phyloP scores from a whole-genome alignment of 2,888 invertebrate genomes.

The Tanytarsus gracilentus region DNA sequence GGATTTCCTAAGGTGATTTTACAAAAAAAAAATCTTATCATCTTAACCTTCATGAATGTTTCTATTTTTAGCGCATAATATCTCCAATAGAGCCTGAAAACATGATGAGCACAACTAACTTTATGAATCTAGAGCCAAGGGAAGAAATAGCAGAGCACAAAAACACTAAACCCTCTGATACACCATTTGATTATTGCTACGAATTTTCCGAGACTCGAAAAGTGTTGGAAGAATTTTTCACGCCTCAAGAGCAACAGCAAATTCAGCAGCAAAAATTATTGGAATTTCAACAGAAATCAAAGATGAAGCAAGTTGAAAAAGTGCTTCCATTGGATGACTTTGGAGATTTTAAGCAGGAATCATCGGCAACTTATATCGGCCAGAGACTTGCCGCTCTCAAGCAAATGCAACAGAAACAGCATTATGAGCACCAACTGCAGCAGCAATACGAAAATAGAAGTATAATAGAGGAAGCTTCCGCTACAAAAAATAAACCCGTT shows the following conservation, averaged over 20 bases:
- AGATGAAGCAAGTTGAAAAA: slow-evolving; percentile 18
- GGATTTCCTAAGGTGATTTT: slow-evolving; percentile 66
- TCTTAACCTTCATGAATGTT: neutral
- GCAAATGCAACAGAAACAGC: slow-evolving; percentile 28
- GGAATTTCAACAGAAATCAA: slow-evolving; percentile 21
- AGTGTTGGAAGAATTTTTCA: slow-evolving; percentile 86
- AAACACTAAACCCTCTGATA: slow-evolving; percentile 37
- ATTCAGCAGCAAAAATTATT: slow-evolving; percentile 25
- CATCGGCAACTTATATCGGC: slow-evolving; percentile 39
- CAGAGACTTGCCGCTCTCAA: slow-evolving; percentile 41
- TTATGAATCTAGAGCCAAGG: neutral
- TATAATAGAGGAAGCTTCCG: slow-evolving; percentile 31
- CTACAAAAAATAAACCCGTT: slow-evolving; percentile 35
- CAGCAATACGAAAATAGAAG: slow-evolving; percentile 24
- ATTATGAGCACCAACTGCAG: slow-evolving; percentile 19
- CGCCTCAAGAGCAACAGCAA: slow-evolving; percentile 47
- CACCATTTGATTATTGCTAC: slow-evolving; percentile 79
- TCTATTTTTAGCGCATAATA: slow-evolving; percentile 27
- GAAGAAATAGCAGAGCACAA: neutral
- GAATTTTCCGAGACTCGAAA: slow-evolving; percentile 89
- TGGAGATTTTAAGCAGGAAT: slow-evolving; percentile 35
- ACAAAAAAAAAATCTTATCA: neutral
- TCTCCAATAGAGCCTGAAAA: slow-evolving; percentile 15
- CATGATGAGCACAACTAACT: neutral
- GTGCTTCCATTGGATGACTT: slow-evolving; percentile 12